These are phyloP conservation scores for Phymastichus coffea DNA, from an alignment of 1,140 invertebrate species.

Conservation along the genomic window DNA sequence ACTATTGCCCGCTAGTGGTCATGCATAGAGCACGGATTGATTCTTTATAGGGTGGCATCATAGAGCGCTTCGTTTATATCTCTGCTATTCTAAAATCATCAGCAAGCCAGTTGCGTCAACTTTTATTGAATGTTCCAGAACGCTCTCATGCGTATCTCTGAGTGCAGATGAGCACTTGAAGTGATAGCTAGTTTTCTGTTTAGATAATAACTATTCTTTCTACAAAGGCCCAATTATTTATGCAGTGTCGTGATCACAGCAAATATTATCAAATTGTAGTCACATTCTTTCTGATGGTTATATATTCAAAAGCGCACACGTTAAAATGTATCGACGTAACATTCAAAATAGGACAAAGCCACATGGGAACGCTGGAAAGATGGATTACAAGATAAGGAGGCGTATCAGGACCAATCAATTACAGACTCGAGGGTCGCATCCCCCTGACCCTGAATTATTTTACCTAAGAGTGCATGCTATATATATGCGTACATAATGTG, in stretches of 20 bases:
- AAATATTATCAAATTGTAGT: too few relatives aligned
- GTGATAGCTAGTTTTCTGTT: not conserved
- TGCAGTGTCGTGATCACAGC: too few relatives aligned
- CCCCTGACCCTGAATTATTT: constrained; percentile 9
- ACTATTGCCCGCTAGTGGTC: constrained; percentile 26
- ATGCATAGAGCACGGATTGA: constrained; percentile 45
- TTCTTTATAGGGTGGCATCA: constrained; percentile 39
- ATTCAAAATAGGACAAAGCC: constrained; percentile 9
- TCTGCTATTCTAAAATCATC: too few relatives aligned
- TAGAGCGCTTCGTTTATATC: too few relatives aligned
- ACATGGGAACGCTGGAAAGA: constrained; percentile 41
- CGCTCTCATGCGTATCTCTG: too few relatives aligned
- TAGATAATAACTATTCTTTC: too few relatives aligned
- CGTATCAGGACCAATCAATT: constrained; percentile 55
- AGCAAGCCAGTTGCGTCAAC: too few relatives aligned
- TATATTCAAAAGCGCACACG: not conserved
- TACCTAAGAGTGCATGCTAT: not conserved
- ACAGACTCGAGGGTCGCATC: constrained; percentile 44
- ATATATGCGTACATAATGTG: too few relatives aligned
- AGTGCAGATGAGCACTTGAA: not conserved
- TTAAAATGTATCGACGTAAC: not conserved
- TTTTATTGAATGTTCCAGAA: too few relatives aligned
- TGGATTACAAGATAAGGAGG: constrained; percentile 52
- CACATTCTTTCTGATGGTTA: too few relatives aligned
- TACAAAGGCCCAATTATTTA: too few relatives aligned